A percentile compares a stretch with the other conserved stretches of the same genome.
Conservation (phyloP, 2,797 vertebrate species). For the Anolis apletophallus region DNA sequence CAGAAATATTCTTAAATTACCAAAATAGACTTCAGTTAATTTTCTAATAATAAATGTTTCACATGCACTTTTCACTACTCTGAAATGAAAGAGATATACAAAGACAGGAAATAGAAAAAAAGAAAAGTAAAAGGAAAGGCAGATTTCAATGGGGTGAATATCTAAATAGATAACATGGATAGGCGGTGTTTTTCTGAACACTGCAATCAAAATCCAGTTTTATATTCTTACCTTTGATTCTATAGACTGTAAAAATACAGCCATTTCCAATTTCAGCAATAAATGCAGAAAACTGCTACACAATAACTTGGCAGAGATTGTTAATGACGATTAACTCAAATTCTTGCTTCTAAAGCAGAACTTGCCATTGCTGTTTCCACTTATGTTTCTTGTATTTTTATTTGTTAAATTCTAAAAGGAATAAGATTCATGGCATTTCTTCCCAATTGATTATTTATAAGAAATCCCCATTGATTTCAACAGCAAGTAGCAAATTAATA, state of each 20-base stretch:
- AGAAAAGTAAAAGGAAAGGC: neutral
- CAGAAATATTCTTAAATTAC: neutral
- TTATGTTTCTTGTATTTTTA: slow-evolving; percentile 43
- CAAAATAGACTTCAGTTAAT: neutral
- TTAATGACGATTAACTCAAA: slow-evolving; percentile 37
- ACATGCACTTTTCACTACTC: neutral
- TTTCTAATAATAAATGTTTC: neutral
- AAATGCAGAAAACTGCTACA: slow-evolving; percentile 17
- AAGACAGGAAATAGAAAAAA: rapidly evolving
- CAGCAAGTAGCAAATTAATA: slow-evolving; percentile 17
- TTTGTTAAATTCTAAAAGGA: slow-evolving; percentile 24
- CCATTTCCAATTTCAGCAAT: slow-evolving; percentile 12
- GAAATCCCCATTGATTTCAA: slow-evolving; percentile 41
- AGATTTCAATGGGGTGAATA: neutral
- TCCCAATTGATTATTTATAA: slow-evolving; percentile 31
- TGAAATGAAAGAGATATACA: neutral
- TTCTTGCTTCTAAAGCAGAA: slow-evolving; percentile 15
- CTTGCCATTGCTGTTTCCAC: slow-evolving; percentile 49
- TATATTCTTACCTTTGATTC: neutral
- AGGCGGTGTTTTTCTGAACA: neutral
- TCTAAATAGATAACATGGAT: neutral
- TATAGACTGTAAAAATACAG: slow-evolving; percentile 15
- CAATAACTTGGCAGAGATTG: neutral
- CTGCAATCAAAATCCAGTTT: rapidly evolving
- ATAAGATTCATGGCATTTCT: slow-evolving; percentile 40